Base-by-base conservation (phyloP, 2,888 invertebrate genomes). In the Eilema caniola region DNA sequence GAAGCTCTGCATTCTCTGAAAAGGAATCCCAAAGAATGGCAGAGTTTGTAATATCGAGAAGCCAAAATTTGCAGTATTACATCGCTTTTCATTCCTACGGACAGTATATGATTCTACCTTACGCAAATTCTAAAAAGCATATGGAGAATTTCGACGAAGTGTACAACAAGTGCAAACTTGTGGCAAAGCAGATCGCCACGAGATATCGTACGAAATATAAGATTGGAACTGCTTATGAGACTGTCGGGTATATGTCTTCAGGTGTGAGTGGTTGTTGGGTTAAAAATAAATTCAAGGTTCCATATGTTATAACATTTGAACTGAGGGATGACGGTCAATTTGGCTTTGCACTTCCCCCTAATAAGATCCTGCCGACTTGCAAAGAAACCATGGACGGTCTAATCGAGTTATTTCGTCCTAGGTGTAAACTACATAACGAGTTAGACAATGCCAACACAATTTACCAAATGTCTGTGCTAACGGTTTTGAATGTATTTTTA, bases 191-290 rank as follows among this genome's bases (percentile, higher is more conserved):
- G 12, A 86, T 93, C 0, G 71, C 65, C 2, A 47, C 41, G 12
- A 84, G 67, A 72, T 86, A 83, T 65, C 83, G 79, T 0, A 93
- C 90, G 0, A 56, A 72, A 8, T 94, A 92, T 72, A 28, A 53
- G 3, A 67, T 86, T 5, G 94, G 94, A 3, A 92, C 90, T 1
- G 91, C 92, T 1, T 91, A 80, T 59, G 92, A 93, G 24, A 93
- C 93, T 23, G 90, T 94, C 4, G 93, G 94, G 0, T 94, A 93
- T 56, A 25, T 66, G 1, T 96, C 97, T 0, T 96, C 96, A 11
- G 98, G 98, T 1, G 95, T 96, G 11, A 97, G 97, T 69, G 91
- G 96, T 71, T 98, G 98, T 86, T 98, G 97, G 97, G 97, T 96
- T 0, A 97, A 98, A 83, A 96, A 96, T 0, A 90, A 85, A 0